phyloP scores from a whole-genome alignment of 2,113 vertebrate genomes.

The Alligator sinensis region DNA sequence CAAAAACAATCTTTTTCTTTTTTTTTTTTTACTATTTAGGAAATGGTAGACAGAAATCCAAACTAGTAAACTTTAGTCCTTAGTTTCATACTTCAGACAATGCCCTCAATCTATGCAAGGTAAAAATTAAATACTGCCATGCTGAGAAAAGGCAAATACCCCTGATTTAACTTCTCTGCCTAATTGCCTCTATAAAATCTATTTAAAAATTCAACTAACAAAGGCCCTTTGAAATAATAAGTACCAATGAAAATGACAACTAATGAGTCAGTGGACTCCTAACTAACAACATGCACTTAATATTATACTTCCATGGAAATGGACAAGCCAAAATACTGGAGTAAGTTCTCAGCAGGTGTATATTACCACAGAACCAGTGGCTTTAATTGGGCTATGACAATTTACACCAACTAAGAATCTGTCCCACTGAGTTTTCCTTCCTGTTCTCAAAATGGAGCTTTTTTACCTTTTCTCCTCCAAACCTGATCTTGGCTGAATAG shows the following conservation, averaged over 20 bases:
- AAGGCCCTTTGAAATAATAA: not conserved
- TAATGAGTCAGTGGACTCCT: not conserved
- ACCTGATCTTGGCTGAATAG: not conserved
- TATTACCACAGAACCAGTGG: not conserved
- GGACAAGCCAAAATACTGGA: not conserved
- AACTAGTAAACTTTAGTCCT: not conserved
- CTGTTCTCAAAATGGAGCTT: not conserved
- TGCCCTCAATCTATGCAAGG: not conserved
- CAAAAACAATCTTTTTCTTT: not conserved
- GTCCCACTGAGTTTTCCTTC: not conserved
- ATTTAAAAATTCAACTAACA: not conserved
- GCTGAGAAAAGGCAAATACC: not conserved
- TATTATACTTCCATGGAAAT: not conserved
- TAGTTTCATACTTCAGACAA: not conserved
- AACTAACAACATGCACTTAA: not conserved
- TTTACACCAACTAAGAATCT: not conserved
- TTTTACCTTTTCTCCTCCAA: not conserved
- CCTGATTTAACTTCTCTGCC: not conserved
- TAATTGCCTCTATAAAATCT: not conserved
- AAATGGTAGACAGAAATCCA: not conserved
- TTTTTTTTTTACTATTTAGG: not conserved
- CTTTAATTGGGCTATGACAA: not conserved
- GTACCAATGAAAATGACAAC: not conserved
- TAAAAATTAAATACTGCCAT: not conserved
- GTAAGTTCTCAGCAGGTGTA: too few relatives aligned